Percentiles rank a stretch among this genome's conserved stretches.
These are phyloP conservation scores for Homarus americanus DNA, from an alignment of 1,140 invertebrate genomes.

Conservation along the genomic window DNA sequence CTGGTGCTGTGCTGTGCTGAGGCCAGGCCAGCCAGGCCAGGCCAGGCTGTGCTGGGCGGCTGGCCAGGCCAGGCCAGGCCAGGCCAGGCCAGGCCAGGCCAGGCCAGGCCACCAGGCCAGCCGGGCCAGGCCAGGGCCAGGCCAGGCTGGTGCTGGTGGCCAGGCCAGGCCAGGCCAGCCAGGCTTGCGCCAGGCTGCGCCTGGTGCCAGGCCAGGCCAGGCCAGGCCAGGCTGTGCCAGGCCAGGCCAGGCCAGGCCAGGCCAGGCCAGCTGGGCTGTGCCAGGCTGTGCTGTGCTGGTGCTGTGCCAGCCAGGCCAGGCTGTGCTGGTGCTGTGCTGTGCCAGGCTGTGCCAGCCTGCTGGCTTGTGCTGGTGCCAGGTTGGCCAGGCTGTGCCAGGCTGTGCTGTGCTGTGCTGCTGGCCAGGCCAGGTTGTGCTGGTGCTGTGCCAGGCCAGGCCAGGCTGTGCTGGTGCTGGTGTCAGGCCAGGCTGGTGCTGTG, in stretches of 20 bases:
- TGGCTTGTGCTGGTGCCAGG: neutral
- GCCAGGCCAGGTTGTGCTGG: neutral
- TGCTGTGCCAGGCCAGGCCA: constrained; percentile 47
- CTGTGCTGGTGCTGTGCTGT: constrained; percentile 1
- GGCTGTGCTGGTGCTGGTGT: neutral
- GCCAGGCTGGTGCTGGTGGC: constrained; percentile 40
- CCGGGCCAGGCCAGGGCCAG: constrained; percentile 27
- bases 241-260: neutral
- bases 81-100: neutral
- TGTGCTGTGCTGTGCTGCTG: constrained; percentile 13
- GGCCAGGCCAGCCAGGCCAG: constrained; percentile 45
- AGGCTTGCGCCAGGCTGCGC: too few species aligned
- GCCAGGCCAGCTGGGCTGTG: constrained; percentile 4
- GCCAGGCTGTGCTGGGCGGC: neutral
- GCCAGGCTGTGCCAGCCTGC: neutral
- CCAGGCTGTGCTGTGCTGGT: neutral
- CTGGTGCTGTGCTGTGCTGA: neutral
- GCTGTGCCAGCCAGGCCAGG: neutral
- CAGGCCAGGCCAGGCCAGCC: constrained; percentile 54
- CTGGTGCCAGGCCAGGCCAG: constrained; percentile 27
- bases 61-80: constrained; percentile 46
- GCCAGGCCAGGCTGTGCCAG: constrained; percentile 14
- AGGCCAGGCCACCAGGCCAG: too few species aligned
- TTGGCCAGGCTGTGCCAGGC: neutral
- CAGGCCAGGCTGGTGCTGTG: neutral